Percentiles rank a stretch among this genome's conserved stretches.
phyloP scores from a whole-genome alignment of 2,797 vertebrate genomes.

The Gallirallus australis region DNA sequence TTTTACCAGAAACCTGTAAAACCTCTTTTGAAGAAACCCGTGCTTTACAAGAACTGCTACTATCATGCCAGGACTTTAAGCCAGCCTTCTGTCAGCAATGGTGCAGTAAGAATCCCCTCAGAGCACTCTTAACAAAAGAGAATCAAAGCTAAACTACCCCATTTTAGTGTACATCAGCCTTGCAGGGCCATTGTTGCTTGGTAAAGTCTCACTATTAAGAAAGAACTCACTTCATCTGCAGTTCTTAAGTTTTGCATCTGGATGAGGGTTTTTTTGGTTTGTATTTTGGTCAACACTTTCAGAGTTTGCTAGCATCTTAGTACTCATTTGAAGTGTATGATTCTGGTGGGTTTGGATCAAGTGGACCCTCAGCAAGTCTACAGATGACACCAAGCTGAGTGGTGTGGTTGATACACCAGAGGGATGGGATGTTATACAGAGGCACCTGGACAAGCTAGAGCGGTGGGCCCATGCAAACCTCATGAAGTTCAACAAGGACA shows the following conservation, averaged over 20 bases:
- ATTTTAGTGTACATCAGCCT: rapidly evolving
- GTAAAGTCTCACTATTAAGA: not conserved
- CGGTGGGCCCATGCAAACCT: too few species aligned
- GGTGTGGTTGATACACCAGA: too few species aligned
- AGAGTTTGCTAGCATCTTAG: not conserved
- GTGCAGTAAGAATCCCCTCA: not conserved
- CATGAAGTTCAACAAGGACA: too few species aligned
- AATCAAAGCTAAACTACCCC: not conserved
- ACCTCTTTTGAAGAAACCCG: not conserved
- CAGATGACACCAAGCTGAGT: too few species aligned
- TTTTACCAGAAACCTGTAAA: not conserved
- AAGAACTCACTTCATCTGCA: not conserved
- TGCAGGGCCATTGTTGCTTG: not conserved
- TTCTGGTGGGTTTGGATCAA: not conserved
- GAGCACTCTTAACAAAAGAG: not conserved
- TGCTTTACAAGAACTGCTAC: not conserved
- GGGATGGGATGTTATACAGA: too few species aligned
- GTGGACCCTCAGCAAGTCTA: too few species aligned
- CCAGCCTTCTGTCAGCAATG: not conserved
- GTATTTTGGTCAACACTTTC: not conserved
- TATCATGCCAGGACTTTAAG: not conserved
- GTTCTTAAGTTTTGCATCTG: not conserved
- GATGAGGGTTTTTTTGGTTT: not conserved
- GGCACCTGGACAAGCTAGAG: too few species aligned
- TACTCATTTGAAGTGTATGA: not conserved